phyloP scores from a whole-genome alignment of 1,140 invertebrate genomes.

The Lepidurus arcticus region DNA sequence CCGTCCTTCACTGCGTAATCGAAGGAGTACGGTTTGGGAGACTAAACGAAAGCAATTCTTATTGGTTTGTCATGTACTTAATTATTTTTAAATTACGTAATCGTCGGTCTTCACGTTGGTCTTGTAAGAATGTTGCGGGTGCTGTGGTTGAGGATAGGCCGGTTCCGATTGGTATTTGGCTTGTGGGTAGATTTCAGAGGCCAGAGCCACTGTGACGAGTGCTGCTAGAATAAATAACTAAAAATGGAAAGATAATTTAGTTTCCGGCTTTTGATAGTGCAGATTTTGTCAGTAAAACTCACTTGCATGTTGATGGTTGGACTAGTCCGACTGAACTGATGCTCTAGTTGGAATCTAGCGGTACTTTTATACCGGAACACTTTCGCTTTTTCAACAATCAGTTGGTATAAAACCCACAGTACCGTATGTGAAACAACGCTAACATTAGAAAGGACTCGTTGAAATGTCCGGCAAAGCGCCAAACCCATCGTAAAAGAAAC shows the following conservation, averaged over 20 bases:
- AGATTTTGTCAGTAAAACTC: neutral
- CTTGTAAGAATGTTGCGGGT: neutral
- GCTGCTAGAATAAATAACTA: conserved; percentile 23
- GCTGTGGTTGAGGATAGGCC: neutral
- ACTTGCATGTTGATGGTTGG: neutral
- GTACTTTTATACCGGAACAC: neutral
- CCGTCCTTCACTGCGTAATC: conserved; percentile 37
- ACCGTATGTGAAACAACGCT: too few species aligned
- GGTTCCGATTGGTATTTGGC: neutral
- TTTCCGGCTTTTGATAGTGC: neutral
- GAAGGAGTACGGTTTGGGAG: conserved; percentile 36
- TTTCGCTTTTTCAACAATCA: too few species aligned
- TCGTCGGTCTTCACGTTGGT: neutral
- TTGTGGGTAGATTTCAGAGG: neutral
- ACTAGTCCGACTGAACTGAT: neutral
- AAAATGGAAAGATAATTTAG: neutral
- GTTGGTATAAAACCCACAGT: too few species aligned
- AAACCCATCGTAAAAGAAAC: too few species aligned
- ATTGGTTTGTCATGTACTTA: neutral
- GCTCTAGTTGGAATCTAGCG: neutral
- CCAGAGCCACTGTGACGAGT: neutral
- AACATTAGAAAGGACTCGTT: too few species aligned
- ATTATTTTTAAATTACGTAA: neutral
- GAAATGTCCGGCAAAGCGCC: too few species aligned
- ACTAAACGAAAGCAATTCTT: neutral